phyloP scores from a whole-genome alignment of 92 coral and sea anemone species.

The Pocillopora meandrina region DNA sequence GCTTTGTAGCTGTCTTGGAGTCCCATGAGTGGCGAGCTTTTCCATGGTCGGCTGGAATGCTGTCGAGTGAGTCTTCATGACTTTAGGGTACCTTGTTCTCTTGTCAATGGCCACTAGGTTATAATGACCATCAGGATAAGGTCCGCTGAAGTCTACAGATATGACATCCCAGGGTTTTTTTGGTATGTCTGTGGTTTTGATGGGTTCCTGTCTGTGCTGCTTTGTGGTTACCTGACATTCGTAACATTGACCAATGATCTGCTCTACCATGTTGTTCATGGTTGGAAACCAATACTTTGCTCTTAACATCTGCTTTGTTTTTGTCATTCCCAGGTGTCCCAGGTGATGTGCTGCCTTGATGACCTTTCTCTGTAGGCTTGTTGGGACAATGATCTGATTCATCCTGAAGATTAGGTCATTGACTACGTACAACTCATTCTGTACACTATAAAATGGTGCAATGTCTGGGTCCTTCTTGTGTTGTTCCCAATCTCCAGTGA shows the following conservation, averaged over 20 bases:
- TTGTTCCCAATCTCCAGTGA: constrained; percentile 46
- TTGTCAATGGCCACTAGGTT: constrained; percentile 32
- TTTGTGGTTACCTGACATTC: constrained; percentile 39
- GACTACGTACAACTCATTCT: not conserved
- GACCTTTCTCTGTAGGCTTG: too few species aligned
- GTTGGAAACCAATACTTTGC: constrained; percentile 47
- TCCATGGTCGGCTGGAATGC: constrained; percentile 8
- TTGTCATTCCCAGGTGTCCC: not conserved
- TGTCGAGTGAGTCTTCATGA: constrained; percentile 37
- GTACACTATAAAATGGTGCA: constrained; percentile 19
- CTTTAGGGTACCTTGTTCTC: constrained; percentile 19
- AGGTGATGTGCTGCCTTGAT: too few species aligned
- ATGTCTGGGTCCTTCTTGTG: constrained; percentile 59
- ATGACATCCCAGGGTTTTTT: constrained; percentile 27
- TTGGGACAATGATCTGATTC: too few species aligned
- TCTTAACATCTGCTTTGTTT: constrained; percentile 7
- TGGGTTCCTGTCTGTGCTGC: constrained; percentile 21
- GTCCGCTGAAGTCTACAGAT: constrained; percentile 14
- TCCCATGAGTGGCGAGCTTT: constrained; percentile 39
- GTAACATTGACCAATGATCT: constrained; percentile 31
- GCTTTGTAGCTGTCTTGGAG: constrained; percentile 29
- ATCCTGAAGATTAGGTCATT: too few species aligned
- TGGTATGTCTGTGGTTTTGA: constrained; percentile 29
- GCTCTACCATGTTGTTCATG: constrained; percentile 23
- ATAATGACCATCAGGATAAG: constrained; percentile 30